phyloP scores from a whole-genome alignment of 2,888 invertebrate species.

The Agrochola macilenta region DNA sequence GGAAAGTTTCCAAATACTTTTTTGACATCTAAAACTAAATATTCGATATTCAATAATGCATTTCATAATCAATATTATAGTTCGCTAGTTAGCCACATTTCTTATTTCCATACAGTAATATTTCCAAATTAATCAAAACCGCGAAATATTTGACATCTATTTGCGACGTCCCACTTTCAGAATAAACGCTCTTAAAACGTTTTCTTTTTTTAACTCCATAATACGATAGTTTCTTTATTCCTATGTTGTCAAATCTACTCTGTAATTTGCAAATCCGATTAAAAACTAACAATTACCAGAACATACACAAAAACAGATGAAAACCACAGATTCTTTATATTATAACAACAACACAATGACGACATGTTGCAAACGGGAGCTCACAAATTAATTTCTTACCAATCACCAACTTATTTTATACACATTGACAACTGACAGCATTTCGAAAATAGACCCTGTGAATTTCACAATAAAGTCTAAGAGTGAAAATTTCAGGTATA shows the following conservation, averaged over 20 bases:
- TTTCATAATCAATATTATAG: too few species aligned
- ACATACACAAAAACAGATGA: constrained; percentile 44
- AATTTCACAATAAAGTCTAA: background rate
- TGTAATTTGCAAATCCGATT: constrained; percentile 46
- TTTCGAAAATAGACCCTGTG: background rate
- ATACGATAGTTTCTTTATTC: background rate
- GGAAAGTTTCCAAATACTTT: too few species aligned
- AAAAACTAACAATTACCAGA: constrained; percentile 33
- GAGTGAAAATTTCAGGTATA: fast-evolving
- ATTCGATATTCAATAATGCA: too few species aligned
- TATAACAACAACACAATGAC: constrained; percentile 44
- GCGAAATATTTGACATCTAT: too few species aligned
- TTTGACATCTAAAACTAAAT: too few species aligned
- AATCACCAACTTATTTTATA: constrained; percentile 26
- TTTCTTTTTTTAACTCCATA: background rate
- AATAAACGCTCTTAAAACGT: too few species aligned
- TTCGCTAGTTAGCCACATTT: too few species aligned
- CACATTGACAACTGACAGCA: too few species aligned
- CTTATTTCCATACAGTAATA: too few species aligned
- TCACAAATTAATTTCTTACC: constrained; percentile 55
- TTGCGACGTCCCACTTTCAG: too few species aligned
- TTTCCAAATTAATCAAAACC: too few species aligned
- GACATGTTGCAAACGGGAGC: constrained; percentile 68
- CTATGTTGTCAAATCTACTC: background rate
- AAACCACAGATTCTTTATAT: constrained; percentile 57